Evolutionary conservation across 1,140 invertebrate species (phyloP).

Genomic region (Drosophila ogumai): DNA sequence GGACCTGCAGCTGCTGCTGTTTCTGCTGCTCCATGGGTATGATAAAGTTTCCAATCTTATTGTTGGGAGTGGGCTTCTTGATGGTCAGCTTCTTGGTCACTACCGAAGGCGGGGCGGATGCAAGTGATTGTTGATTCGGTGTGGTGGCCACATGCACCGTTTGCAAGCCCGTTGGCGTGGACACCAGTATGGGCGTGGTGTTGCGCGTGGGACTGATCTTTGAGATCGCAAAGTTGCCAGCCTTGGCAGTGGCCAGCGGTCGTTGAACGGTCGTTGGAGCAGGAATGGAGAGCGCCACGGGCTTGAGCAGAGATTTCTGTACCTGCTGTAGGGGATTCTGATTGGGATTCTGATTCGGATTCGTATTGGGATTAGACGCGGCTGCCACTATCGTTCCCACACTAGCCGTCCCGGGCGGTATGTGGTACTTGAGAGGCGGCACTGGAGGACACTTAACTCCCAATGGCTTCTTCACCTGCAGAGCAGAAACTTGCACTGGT

Average conservation of each 20-base stretch:
- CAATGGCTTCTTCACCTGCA: conserved; percentile 57
- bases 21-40: conserved; percentile 64
- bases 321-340: conserved; percentile 18
- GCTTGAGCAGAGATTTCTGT: conserved; percentile 76
- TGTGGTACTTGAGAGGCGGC: conserved; percentile 77
- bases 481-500: conserved; percentile 12
- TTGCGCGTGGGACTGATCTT: conserved; percentile 56
- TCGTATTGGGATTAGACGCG: conserved; percentile 10
- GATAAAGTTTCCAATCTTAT: conserved; percentile 50
- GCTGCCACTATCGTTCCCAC: conserved; percentile 12
- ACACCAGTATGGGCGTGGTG: conserved; percentile 79
- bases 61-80: conserved; percentile 46
- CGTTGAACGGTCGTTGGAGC: conserved; percentile 20
- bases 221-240: conserved; percentile 35
- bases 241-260: conserved; percentile 10
- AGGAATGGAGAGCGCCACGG: conserved; percentile 36
- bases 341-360: conserved; percentile 1
- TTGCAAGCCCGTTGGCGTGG: conserved; percentile 76
- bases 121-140: conserved; percentile 39
- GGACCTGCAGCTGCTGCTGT: conserved; percentile 20
- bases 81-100: conserved; percentile 66
- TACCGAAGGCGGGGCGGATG: conserved; percentile 5
- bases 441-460: conserved; percentile 71
- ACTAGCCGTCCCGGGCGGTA: conserved; percentile 46
- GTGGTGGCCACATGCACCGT: conserved; percentile 82